Conservation (phyloP, 2,113 vertebrate genomes). For the Gnathonemus longibarbis region DNA sequence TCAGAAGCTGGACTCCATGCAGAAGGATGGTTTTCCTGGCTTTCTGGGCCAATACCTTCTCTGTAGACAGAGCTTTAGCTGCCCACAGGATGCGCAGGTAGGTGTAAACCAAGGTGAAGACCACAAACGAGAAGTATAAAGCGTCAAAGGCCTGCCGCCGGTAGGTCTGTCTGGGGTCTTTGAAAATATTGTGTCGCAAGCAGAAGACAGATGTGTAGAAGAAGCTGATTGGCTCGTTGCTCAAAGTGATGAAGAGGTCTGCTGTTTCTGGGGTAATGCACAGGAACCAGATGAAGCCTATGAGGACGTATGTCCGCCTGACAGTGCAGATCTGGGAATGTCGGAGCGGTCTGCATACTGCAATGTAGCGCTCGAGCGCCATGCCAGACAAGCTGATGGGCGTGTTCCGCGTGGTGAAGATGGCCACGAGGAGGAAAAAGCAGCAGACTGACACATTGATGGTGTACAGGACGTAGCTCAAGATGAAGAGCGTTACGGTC, state of each 20-base stretch:
- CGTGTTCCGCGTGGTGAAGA: slow-evolving; percentile 60
- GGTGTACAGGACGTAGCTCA: slow-evolving; percentile 56
- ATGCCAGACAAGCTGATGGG: slow-evolving; percentile 56
- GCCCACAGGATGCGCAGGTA: slow-evolving; percentile 53
- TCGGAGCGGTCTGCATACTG: slow-evolving; percentile 50
- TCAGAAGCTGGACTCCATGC: slow-evolving; percentile 56
- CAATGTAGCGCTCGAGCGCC: slow-evolving; percentile 60
- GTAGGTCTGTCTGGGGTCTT: slow-evolving; percentile 36
- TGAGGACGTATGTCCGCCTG: slow-evolving; percentile 41
- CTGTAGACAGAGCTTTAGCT: slow-evolving; percentile 41
- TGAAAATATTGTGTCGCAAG: slow-evolving; percentile 52
- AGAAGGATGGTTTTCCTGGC: slow-evolving; percentile 61
- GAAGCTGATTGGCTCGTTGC: slow-evolving; percentile 48
- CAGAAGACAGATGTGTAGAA: slow-evolving; percentile 54
- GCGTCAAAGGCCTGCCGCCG: slow-evolving; percentile 51
- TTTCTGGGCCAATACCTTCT: slow-evolving; percentile 39
- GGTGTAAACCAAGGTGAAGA: slow-evolving; percentile 53
- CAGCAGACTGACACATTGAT: slow-evolving; percentile 58
- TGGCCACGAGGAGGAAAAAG: slow-evolving; percentile 52
- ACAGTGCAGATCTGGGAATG: slow-evolving; percentile 55
- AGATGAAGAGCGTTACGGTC: slow-evolving; percentile 46
- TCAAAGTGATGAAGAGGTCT: slow-evolving; percentile 55
- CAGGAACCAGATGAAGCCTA: slow-evolving; percentile 54
- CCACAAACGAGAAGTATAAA: slow-evolving; percentile 57
- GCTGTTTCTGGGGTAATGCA: slow-evolving; percentile 47